These are phyloP conservation scores for Chironomus tepperi DNA, from an alignment of 1,140 invertebrate genomes.

Conservation along the genomic window DNA sequence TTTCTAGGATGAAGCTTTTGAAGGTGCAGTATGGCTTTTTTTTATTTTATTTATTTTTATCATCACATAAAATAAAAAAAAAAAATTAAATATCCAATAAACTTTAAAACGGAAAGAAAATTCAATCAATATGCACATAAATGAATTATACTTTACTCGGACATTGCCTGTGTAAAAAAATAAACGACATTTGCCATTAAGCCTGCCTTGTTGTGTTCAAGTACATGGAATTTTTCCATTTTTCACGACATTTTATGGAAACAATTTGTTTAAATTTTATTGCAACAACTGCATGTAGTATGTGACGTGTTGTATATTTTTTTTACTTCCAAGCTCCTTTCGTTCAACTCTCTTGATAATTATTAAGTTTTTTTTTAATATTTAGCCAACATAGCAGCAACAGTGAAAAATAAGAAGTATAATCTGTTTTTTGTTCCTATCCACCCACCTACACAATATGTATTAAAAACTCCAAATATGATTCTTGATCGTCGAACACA, in stretches of 20 bases:
- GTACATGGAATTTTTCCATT: slow-evolving; percentile 19
- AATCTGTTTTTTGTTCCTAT: slow-evolving; percentile 2
- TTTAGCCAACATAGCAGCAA: not conserved
- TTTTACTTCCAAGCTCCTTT: not conserved
- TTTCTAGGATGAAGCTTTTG: not conserved
- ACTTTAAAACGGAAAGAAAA: slow-evolving; percentile 26
- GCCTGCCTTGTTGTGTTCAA: not conserved
- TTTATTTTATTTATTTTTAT: not conserved
- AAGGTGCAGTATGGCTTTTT: not conserved
- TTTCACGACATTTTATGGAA: slow-evolving; percentile 16
- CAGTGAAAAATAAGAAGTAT: not conserved
- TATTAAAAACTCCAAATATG: slow-evolving; percentile 11
- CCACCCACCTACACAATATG: not conserved
- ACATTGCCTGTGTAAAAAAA: not conserved
- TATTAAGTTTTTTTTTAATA: not conserved
- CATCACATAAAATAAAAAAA: slow-evolving; percentile 27
- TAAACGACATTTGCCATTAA: slow-evolving; percentile 17
- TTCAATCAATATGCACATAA: slow-evolving; percentile 25
- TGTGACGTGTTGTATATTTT: not conserved
- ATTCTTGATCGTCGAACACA: slow-evolving; percentile 1
- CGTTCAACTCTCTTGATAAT: not conserved
- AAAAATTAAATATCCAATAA: slow-evolving; percentile 24
- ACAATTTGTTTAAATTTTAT: slow-evolving; percentile 23
- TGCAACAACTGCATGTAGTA: not conserved
- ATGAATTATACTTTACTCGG: not conserved